Evolutionary conservation across 2,888 invertebrate species (phyloP), one percentile per base, ranked within the genome.

Genomic region (Creontiades dilutus): DNA sequence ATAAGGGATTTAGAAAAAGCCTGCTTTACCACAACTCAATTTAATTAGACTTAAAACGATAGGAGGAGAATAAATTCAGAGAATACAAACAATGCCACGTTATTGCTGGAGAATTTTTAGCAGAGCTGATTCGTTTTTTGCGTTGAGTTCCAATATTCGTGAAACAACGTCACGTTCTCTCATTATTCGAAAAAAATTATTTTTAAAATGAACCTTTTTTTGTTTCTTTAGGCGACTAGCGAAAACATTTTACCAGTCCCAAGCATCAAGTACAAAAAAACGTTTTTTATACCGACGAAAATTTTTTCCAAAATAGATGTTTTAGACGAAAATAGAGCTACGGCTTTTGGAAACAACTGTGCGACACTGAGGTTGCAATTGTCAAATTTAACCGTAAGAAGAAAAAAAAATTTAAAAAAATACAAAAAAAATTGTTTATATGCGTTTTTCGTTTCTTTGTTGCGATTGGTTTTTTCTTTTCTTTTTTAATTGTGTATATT

Each of bases 1-100:
- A 19, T 88, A 88, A 88, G 88, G 80, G 57, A 80, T 75, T 47
- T 78, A 46, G 37, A 82, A 82, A 19, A 82, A 19, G 82, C 82
- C 82, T 82, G 52, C 48, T 81, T 48, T 82, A 28, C 47, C 48
- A 46, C 16, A 46, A 78, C 11, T 78, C 78, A 78, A 78, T 78
- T 75, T 16, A n/a, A 37, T 37, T 57, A 57, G 14, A 57, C n/a
- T 57, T 57, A n/a, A 57, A n/a, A 37, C 7, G 57, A n/a, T n/a
- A n/a, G n/a, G n/a, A 57, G 2, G 0, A 16, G 5, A 57, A 57
- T n/a, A 68, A 61, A 61, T 61, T 61, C 9, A 16, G n/a, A 78
- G 46, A 46, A 14, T 3, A 28, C 4, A 78, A 78, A 78, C 2
- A 19, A 75, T 9, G 37, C 37, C 13, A 14, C 27, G 28, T 37